Evolutionary conservation across 1,140 invertebrate species (phyloP).

Genomic region (Octopus bimaculoides): DNA sequence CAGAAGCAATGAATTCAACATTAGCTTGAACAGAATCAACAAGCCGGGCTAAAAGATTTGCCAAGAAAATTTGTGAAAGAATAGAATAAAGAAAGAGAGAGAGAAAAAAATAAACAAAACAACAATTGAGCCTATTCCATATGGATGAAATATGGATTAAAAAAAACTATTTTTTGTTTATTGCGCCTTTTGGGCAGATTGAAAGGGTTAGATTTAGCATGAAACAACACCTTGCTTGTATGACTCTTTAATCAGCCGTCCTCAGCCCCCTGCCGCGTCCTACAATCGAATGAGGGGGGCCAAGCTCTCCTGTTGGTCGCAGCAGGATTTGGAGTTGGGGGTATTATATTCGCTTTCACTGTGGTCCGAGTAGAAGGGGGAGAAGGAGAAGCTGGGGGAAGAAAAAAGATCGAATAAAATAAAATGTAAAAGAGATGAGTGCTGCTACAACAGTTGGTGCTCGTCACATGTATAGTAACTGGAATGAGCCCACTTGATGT

Average conservation of each 20-base stretch:
- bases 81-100: too few relatives aligned
- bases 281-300: neutral
- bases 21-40: too few relatives aligned
- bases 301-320: conserved; percentile 7
- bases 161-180: neutral
- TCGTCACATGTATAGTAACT: neutral
- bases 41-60: too few relatives aligned
- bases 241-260: neutral
- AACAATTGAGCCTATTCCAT: too few relatives aligned
- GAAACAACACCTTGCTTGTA: neutral
- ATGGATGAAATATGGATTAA: too few relatives aligned
- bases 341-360: neutral
- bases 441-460: neutral
- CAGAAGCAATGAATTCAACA: too few relatives aligned
- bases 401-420: conserved; percentile 5
- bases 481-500: neutral
- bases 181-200: neutral
- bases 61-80: too few relatives aligned
- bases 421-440: neutral
- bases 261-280: conserved; percentile 2
- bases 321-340: conserved; percentile 6
- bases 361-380: neutral
- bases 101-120: too few relatives aligned
- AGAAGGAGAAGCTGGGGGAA: neutral
- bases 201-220: neutral